These are phyloP conservation scores for Hemithea aestivaria DNA, from an alignment of 2,888 invertebrate species.

Conservation along the genomic window DNA sequence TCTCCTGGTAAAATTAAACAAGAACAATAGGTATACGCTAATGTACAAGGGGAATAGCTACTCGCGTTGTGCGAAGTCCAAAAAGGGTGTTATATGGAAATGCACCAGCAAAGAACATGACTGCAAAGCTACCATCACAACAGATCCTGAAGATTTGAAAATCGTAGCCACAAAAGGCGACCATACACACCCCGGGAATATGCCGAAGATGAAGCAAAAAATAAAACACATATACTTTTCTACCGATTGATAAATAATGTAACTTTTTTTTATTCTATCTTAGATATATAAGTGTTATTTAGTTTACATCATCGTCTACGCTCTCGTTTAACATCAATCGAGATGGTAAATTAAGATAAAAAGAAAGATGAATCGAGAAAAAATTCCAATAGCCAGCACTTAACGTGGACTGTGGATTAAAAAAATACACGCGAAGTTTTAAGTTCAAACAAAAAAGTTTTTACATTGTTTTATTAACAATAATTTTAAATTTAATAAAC, in stretches of 20 bases:
- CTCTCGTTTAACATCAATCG: no score
- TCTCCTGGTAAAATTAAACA: constrained; percentile 54
- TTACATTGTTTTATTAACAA: no score
- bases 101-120: constrained; percentile 51
- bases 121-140: constrained; percentile 51
- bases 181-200: constrained; percentile 48
- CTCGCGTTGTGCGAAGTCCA: constrained; percentile 54
- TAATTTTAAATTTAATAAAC: no score
- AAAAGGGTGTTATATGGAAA: constrained; percentile 65
- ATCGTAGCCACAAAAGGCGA: constrained; percentile 46
- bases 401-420: no score
- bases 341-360: no score
- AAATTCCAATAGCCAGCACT: no score
- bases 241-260: constrained; percentile 30
- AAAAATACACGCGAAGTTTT: no score
- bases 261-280: no score
- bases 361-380: no score
- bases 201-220: constrained; percentile 33
- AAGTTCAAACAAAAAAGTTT: no score
- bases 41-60: constrained; percentile 52
- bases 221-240: constrained; percentile 70
- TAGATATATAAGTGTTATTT: no score
- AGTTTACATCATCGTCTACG: no score
- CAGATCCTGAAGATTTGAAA: constrained; percentile 49
- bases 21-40: constrained; percentile 52